These are phyloP conservation scores for Castor canadensis DNA, from an alignment of 2,113 vertebrate genomes.

Conservation along the genomic window DNA sequence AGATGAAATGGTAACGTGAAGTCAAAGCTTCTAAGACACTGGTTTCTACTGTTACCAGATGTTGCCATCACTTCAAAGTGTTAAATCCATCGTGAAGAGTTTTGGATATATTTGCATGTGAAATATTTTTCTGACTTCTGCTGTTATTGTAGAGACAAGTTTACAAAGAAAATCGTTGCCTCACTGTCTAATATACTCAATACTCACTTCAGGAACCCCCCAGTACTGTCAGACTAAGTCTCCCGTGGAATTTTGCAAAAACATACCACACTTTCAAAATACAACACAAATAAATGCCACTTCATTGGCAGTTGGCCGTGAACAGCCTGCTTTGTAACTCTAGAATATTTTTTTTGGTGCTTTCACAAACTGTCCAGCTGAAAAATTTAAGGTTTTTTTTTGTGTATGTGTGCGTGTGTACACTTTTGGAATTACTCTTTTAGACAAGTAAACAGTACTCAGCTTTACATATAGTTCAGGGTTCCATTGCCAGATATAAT, in stretches of 20 bases:
- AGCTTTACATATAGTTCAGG: slow-evolving; percentile 2
- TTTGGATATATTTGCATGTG: slow-evolving; percentile 56
- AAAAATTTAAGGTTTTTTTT: not conserved
- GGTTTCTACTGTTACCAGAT: slow-evolving; percentile 71
- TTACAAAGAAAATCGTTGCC: slow-evolving; percentile 38
- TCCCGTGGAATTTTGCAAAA: slow-evolving; percentile 6
- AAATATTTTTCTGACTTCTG: slow-evolving; percentile 44
- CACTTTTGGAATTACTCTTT: slow-evolving; percentile 26
- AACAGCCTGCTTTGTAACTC: not conserved
- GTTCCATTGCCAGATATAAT: slow-evolving; percentile 17
- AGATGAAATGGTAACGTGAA: slow-evolving; percentile 68
- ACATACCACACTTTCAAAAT: slow-evolving; percentile 4
- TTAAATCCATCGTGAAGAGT: slow-evolving; percentile 49
- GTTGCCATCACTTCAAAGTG: slow-evolving; percentile 67
- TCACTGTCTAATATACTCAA: slow-evolving; percentile 8
- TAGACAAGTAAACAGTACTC: slow-evolving; percentile 12
- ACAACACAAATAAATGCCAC: slow-evolving; percentile 33
- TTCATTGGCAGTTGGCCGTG: not conserved
- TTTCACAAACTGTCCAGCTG: not conserved
- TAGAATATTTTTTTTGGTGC: not conserved
- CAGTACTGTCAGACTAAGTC: not conserved
- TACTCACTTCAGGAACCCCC: slow-evolving; percentile 27
- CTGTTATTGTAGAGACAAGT: slow-evolving; percentile 1
- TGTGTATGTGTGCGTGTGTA: not conserved
- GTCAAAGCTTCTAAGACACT: slow-evolving; percentile 33